Conservation (phyloP, 1,140 invertebrate genomes). For the Whitmania pigra region DNA sequence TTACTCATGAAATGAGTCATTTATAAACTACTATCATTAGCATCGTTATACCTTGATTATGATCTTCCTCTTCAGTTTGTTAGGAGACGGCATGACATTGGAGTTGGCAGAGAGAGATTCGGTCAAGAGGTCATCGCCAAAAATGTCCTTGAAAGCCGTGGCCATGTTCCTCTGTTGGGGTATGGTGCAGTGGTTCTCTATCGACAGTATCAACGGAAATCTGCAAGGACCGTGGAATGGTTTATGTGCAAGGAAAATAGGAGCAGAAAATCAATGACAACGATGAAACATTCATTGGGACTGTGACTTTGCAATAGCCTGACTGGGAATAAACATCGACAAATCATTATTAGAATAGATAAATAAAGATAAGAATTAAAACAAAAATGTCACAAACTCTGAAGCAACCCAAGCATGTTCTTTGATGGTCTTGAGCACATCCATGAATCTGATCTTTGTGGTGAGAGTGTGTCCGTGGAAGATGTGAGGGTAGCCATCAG, state of each 20-base stretch:
- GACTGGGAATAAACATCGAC: too few relatives aligned
- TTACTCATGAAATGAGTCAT: too few relatives aligned
- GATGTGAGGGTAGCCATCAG: slow-evolving; percentile 70
- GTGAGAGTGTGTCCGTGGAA: slow-evolving; percentile 96
- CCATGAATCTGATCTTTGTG: slow-evolving; percentile 85
- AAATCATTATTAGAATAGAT: slow-evolving; percentile 1
- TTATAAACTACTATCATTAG: too few relatives aligned
- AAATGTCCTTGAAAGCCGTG: slow-evolving; percentile 70
- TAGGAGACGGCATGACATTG: slow-evolving; percentile 38
- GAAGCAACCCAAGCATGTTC: slow-evolving; percentile 91
- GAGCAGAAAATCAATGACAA: not conserved
- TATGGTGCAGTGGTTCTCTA: slow-evolving; percentile 93
- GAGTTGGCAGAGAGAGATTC: slow-evolving; percentile 32
- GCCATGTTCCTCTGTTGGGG: slow-evolving; percentile 95
- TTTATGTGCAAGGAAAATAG: not conserved
- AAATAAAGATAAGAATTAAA: slow-evolving; percentile 19
- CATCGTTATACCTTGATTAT: slow-evolving; percentile 28
- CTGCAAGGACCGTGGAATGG: slow-evolving; percentile 37
- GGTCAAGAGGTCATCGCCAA: slow-evolving; percentile 53
- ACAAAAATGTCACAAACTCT: slow-evolving; percentile 37
- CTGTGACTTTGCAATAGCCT: too few relatives aligned
- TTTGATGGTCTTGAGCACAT: slow-evolving; percentile 87
- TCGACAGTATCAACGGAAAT: slow-evolving; percentile 88
- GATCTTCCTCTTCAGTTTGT: slow-evolving; percentile 43
- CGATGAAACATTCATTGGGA: not conserved